Evolutionary conservation across 2,888 invertebrate species (phyloP).

Genomic region (Drosophila austrosaltans): DNA sequence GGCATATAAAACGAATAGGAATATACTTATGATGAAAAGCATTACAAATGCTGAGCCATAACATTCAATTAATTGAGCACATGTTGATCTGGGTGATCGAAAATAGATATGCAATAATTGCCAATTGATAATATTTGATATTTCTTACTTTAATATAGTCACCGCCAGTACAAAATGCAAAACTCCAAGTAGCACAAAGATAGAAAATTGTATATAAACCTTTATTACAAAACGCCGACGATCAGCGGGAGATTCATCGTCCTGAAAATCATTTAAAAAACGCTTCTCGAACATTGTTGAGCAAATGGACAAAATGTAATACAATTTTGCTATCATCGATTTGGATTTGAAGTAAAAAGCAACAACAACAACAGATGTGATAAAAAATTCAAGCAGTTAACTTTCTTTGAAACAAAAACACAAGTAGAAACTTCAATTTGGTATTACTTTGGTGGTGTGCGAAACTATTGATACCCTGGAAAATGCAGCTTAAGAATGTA

Average conservation of each 20-base stretch:
- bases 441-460: not conserved
- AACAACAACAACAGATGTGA: not conserved
- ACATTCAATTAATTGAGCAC: not conserved
- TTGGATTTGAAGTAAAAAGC: not conserved
- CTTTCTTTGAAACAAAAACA: not conserved
- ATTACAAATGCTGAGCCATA: slow-evolving; percentile 43
- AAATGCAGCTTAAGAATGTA: not conserved
- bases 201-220: slow-evolving; percentile 12
- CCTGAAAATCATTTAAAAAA: slow-evolving; percentile 22
- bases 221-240: slow-evolving; percentile 30
- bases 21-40: slow-evolving; percentile 38
- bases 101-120: no score
- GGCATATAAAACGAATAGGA: slow-evolving; percentile 37
- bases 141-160: slow-evolving; percentile 27
- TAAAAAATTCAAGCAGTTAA: not conserved
- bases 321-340: not conserved
- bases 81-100: not conserved
- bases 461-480: not conserved
- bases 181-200: slow-evolving; percentile 23
- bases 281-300: slow-evolving; percentile 47
- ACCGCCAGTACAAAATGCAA: slow-evolving; percentile 42
- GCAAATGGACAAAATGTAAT: not conserved
- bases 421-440: slow-evolving; percentile 19
- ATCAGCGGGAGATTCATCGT: not conserved
- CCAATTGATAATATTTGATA: not conserved